These are phyloP conservation scores for Poecilia wingei DNA, from an alignment of 2,797 vertebrate species.

Conservation along the genomic window DNA sequence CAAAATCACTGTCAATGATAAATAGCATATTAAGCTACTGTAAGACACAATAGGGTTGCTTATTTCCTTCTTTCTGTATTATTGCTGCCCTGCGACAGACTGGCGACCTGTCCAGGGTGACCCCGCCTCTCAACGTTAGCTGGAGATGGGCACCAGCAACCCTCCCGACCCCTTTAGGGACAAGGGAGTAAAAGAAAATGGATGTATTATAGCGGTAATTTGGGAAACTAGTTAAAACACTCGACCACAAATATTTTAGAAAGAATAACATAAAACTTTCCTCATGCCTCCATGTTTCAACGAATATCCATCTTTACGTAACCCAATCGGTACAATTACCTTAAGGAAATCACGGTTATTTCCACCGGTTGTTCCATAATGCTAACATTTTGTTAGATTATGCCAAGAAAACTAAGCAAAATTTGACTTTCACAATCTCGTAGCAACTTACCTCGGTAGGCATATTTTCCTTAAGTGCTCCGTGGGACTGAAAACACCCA, in stretches of 20 bases:
- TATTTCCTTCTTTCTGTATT: background rate
- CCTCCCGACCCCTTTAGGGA: no score
- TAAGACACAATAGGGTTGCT: background rate
- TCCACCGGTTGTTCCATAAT: no score
- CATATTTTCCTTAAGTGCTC: background rate
- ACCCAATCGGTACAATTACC: background rate
- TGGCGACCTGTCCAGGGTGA: no score
- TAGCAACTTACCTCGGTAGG: constrained; percentile 18
- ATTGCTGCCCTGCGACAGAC: background rate
- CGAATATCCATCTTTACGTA: background rate
- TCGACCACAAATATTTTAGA: background rate
- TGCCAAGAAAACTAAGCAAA: background rate
- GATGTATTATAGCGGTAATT: background rate
- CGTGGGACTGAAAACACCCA: background rate
- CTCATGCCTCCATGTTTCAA: background rate
- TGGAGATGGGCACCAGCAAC: no score
- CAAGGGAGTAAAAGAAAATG: no score
- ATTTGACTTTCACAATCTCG: no score
- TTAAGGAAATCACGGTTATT: background rate
- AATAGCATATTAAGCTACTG: no score
- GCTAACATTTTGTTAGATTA: background rate
- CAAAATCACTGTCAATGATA: no score
- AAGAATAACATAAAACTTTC: background rate
- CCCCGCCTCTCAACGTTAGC: no score
- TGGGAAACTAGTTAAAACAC: background rate